Base-by-base conservation (phyloP, 2,113 vertebrate genomes). In the Crocuta crocuta region DNA sequence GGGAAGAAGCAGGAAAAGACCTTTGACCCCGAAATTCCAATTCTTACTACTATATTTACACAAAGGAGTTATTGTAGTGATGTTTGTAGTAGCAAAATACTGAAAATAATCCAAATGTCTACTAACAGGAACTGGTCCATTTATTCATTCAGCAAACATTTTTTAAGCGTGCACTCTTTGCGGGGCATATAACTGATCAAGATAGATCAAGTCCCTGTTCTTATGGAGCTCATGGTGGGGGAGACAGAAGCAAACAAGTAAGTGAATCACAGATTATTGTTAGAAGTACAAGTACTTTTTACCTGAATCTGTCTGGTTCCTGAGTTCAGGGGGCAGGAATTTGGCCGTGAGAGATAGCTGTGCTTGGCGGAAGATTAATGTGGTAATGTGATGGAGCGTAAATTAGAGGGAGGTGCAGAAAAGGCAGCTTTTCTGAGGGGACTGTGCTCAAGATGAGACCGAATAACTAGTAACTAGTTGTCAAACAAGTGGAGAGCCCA, bases 291-390 rank as follows among this genome's bases (percentile, higher is more conserved):
- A 61, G 21, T 70, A 35, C 61, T 84, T 95, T 91, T 45, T 78
- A 10, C 68, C 21, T 39, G 35, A 79, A 89, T 85, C 31, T 84
- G 7, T 65, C 73, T 89, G 53, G 19, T 89, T 81, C 31, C 31
- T 81, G 53, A 91, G 21, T 90, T 80, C 17, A 96, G 13, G 43
- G 73, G 71, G 24, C 63, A 95, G 73, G 35, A 71, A 73, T 93
- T 88, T 66, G 24, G 33, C 73, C 89, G 23, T 58, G 90, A 84
- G 78, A 76, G 65, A 53, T 24, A 80, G 10, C n/a, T 86, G 28
- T 79, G 45, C 48, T 65, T 39, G 71, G 55, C 58, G 45, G 10
- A 50, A 85, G 80, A 80, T 80, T 78, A 73, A 65, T 24, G 31
- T 12, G 7, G 10, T 66, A 55, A 80, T 79, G 17, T 35, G 16